Evolutionary conservation across 35 echinoderm and acorn worm species (phyloP).

Genomic region (Ptychodera flava): DNA sequence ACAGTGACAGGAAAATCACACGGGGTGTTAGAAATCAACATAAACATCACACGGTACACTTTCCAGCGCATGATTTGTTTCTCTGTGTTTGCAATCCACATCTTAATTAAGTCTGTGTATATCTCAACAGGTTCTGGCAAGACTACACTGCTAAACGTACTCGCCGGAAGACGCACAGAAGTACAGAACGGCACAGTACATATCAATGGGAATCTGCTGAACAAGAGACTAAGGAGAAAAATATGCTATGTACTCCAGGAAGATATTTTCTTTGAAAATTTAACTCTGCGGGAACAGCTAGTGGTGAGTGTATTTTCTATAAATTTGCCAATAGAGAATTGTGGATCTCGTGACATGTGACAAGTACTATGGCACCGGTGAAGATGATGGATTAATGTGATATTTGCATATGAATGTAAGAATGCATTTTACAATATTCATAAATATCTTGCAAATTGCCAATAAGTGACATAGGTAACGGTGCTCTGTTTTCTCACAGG

Average conservation of each 20-base stretch:
- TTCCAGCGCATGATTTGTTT: too few relatives aligned
- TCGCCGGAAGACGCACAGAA: constrained; percentile 36
- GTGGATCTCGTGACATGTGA: neutral
- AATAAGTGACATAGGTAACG: too few relatives aligned
- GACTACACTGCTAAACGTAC: constrained; percentile 40
- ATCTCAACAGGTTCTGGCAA: constrained; percentile 52
- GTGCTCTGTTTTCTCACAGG: too few relatives aligned
- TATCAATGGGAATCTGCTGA: constrained; percentile 31
- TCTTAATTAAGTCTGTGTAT: neutral
- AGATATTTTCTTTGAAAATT: constrained; percentile 64
- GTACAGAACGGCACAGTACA: constrained; percentile 21
- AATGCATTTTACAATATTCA: too few relatives aligned
- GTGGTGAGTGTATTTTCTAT: constrained; percentile 20
- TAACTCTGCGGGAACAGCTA: constrained; percentile 65
- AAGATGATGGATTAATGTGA: too few relatives aligned
- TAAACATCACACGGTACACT: too few relatives aligned
- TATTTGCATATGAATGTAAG: too few relatives aligned
- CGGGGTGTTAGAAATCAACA: too few relatives aligned
- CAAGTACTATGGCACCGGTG: too few relatives aligned
- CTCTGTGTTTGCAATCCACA: neutral
- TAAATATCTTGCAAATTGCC: too few relatives aligned
- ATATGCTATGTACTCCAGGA: constrained; percentile 76
- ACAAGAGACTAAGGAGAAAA: constrained; percentile 43
- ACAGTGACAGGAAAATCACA: too few relatives aligned
- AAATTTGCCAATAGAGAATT: neutral